Percentiles rank a stretch among this genome's conserved stretches.
phyloP scores from a whole-genome alignment of 2,797 vertebrate genomes.

The Pelodytes ibericus region DNA sequence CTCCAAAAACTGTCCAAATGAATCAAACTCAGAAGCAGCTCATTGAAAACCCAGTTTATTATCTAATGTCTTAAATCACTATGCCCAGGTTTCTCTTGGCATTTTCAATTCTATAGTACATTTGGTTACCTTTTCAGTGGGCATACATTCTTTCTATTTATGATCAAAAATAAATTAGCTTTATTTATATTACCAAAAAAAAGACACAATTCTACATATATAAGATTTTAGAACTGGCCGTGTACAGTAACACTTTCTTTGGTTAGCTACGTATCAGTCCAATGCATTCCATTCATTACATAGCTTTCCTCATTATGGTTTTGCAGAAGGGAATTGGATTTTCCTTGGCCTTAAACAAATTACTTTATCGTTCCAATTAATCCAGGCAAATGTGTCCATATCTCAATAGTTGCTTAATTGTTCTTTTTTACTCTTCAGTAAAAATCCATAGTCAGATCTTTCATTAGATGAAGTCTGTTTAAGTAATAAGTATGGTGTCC shows the following conservation, averaged over 20 bases:
- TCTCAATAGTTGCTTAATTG: slow-evolving; percentile 21
- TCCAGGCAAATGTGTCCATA: slow-evolving; percentile 1
- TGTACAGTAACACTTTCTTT: background rate
- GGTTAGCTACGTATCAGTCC: background rate
- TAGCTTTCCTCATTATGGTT: slow-evolving; percentile 13
- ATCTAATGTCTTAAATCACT: slow-evolving; percentile 31
- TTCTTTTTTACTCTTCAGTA: slow-evolving; percentile 15
- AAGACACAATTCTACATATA: background rate
- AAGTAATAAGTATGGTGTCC: background rate
- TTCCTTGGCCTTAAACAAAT: slow-evolving; percentile 30
- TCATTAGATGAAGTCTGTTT: background rate
- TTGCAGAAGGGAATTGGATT: slow-evolving; percentile 18
- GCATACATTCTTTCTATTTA: background rate
- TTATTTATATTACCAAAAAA: background rate
- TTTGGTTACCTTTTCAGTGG: background rate
- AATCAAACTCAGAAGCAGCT: slow-evolving; percentile 42
- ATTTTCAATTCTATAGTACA: slow-evolving; percentile 10
- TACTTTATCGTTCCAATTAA: slow-evolving; percentile 18
- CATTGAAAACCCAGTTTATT: slow-evolving; percentile 33
- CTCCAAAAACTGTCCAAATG: slow-evolving; percentile 34
- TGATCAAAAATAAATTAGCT: background rate
- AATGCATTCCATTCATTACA: slow-evolving; percentile 5
- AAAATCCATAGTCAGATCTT: slow-evolving; percentile 18
- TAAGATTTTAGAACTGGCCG: background rate
- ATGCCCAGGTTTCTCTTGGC: background rate